Conservation (phyloP, 2,888 invertebrate species). For the Coremacera marginata region DNA sequence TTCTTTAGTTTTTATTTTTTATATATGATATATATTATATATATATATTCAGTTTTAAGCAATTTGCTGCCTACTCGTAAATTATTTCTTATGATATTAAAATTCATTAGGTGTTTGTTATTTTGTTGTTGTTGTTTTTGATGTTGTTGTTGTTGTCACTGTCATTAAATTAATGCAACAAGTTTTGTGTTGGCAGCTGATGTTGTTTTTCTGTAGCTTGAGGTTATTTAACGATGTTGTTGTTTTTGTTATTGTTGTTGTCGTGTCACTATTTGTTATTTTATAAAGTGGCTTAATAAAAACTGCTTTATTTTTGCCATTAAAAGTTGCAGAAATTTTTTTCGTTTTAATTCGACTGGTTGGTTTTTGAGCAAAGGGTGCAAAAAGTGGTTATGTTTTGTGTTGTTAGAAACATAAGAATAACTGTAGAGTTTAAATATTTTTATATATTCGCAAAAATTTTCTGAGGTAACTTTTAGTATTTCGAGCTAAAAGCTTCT, state of each 20-base stretch:
- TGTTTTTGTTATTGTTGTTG: background rate
- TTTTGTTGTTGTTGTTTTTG: background rate
- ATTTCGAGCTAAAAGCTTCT: no score
- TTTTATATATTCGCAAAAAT: no score
- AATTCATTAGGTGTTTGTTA: slow-evolving; percentile 31
- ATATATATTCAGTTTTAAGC: slow-evolving; percentile 2
- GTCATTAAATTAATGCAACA: slow-evolving; percentile 3
- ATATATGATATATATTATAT: background rate
- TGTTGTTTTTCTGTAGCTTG: background rate
- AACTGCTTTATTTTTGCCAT: no score
- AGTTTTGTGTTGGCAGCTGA: slow-evolving; percentile 19
- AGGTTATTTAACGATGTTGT: background rate
- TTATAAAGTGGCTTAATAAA: no score
- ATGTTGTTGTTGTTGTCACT: slow-evolving; percentile 18
- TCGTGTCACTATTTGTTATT: background rate
- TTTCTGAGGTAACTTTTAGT: no score
- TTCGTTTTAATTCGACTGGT: no score
- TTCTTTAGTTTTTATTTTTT: background rate
- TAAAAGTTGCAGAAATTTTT: no score
- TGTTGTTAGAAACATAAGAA: no score
- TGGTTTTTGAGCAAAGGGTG: no score
- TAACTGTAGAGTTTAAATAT: no score
- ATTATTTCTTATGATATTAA: slow-evolving; percentile 39
- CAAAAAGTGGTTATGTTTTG: no score
- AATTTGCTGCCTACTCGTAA: slow-evolving; percentile 28